phyloP scores from a whole-genome alignment of 1,140 invertebrate genomes.

The Drosophila subpulchrella region DNA sequence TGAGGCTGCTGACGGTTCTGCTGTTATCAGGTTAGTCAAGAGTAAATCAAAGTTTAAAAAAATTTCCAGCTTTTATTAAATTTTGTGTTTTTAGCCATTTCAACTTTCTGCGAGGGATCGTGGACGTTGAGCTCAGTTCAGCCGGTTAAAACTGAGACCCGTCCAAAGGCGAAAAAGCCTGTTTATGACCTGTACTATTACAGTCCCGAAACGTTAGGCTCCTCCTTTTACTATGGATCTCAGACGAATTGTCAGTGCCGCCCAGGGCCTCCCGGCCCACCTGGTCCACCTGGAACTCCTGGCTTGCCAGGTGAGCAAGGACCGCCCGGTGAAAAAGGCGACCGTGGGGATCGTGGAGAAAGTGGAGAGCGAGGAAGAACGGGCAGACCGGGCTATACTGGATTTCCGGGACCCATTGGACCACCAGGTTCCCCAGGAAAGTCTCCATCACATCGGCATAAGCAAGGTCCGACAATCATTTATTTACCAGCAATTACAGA shows the following conservation, averaged over 20 bases:
- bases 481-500: slow-evolving; percentile 15
- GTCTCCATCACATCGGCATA: not conserved
- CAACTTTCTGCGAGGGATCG: slow-evolving; percentile 15
- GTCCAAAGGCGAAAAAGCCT: slow-evolving; percentile 4
- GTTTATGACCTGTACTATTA: slow-evolving; percentile 28
- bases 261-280: slow-evolving; percentile 31
- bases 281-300: slow-evolving; percentile 20
- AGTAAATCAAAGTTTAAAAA: not conserved
- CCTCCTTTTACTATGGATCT: slow-evolving; percentile 4
- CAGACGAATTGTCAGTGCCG: slow-evolving; percentile 23
- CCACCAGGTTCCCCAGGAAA: slow-evolving; percentile 11
- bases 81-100: slow-evolving; percentile 18
- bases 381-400: slow-evolving; percentile 17
- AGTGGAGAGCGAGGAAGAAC: slow-evolving; percentile 17
- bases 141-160: not conserved
- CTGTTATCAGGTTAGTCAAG: slow-evolving; percentile 34
- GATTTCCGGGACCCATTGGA: slow-evolving; percentile 25
- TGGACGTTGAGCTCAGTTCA: slow-evolving; percentile 16
- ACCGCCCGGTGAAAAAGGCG: slow-evolving; percentile 17
- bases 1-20: slow-evolving; percentile 43
- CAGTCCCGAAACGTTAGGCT: slow-evolving; percentile 8
- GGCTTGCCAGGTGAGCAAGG: slow-evolving; percentile 29
- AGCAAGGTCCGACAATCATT: slow-evolving; percentile 4
- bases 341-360: slow-evolving; percentile 25
- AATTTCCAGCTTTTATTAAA: not conserved